A percentile compares a stretch with the other conserved stretches of the same genome.
Conservation (phyloP, 30 jellyfish, hydroid and myxozoan species). For the Sanderia malayensis region DNA sequence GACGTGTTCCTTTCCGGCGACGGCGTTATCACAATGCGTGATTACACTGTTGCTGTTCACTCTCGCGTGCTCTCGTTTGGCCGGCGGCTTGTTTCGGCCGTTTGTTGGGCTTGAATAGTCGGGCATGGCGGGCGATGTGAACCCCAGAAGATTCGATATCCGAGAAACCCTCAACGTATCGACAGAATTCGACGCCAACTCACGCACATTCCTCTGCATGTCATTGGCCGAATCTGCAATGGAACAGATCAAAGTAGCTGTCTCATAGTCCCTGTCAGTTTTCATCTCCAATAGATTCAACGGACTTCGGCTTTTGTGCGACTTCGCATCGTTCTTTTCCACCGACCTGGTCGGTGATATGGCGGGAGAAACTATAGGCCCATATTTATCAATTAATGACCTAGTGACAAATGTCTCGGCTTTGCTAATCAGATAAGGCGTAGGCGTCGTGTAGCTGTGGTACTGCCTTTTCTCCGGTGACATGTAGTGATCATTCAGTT, state of each 20-base stretch:
- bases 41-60: neutral
- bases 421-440: slow-evolving; percentile 1
- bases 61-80: neutral
- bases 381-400: slow-evolving; percentile 42
- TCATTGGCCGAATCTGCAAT: slow-evolving; percentile 30
- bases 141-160: slow-evolving; percentile 33
- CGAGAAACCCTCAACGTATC: slow-evolving; percentile 50
- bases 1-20: no score
- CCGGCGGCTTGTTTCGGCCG: neutral
- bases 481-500: slow-evolving; percentile 15
- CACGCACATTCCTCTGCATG: neutral
- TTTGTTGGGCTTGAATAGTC: slow-evolving; percentile 7
- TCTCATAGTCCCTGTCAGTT: slow-evolving; percentile 58
- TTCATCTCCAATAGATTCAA: neutral
- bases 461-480: slow-evolving; percentile 29
- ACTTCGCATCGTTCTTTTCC: slow-evolving; percentile 11
- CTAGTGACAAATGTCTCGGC: slow-evolving; percentile 56
- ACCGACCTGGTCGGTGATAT: slow-evolving; percentile 42
- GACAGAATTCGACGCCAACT: neutral
- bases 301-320: neutral
- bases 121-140: neutral
- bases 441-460: slow-evolving; percentile 3
- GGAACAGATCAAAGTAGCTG: slow-evolving; percentile 58
- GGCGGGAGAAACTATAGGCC: slow-evolving; percentile 60
- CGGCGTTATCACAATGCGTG: no score